A percentile compares a stretch with the other conserved stretches of the same genome.
Evolutionary conservation across 2,888 invertebrate species (phyloP).

Genomic region (Ichneumoninae sp.): DNA sequence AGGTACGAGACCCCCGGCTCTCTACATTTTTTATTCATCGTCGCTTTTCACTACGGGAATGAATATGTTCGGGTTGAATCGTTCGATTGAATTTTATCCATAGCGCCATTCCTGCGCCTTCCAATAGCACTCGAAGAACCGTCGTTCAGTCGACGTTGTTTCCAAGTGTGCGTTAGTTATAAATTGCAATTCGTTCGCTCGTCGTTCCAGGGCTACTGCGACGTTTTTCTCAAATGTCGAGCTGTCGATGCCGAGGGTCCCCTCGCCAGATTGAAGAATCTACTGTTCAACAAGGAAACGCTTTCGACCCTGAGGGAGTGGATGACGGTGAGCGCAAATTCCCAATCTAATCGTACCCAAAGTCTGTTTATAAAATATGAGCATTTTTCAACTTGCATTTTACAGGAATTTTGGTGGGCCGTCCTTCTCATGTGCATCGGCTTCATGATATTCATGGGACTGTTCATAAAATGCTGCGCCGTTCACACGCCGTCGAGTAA

Average conservation of each 20-base stretch:
- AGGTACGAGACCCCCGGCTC: slow-evolving; percentile 85
- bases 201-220: slow-evolving; percentile 95
- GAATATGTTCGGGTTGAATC: neutral
- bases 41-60: slow-evolving; percentile 40
- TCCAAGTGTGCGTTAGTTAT: neutral
- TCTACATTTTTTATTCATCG: neutral
- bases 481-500: slow-evolving; percentile 99
- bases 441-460: slow-evolving; percentile 97
- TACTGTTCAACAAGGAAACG: slow-evolving; percentile 96
- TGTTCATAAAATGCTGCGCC: slow-evolving; percentile 99
- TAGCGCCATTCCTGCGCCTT: neutral
- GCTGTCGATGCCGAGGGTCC: slow-evolving; percentile 99
- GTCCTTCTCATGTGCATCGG: slow-evolving; percentile 96
- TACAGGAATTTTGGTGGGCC: slow-evolving; percentile 96
- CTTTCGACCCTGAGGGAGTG: slow-evolving; percentile 95
- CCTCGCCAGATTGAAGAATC: slow-evolving; percentile 97
- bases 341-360: neutral
- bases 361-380: neutral
- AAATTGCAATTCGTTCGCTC: neutral
- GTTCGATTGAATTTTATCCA: slow-evolving; percentile 2
- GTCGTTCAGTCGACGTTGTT: neutral
- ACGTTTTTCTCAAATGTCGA: slow-evolving; percentile 99
- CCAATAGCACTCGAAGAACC: neutral
- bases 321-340: slow-evolving; percentile 89
- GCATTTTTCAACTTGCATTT: neutral